Conservation (phyloP, 2,113 vertebrate species). For the Pipa parva region DNA sequence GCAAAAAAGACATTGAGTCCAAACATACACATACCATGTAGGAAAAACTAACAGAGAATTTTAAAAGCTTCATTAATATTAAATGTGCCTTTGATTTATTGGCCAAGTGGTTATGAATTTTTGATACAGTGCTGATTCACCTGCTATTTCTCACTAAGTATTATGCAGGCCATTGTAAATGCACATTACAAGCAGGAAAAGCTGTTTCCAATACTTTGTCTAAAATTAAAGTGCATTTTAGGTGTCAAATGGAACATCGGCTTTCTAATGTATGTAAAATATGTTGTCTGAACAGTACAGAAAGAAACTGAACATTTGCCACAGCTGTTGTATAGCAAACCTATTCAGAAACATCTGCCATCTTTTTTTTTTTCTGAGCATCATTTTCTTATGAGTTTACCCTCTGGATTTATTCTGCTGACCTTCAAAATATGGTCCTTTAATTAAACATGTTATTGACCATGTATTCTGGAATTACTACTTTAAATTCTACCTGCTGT, state of each 20-base stretch:
- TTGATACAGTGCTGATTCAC: conserved; percentile 40
- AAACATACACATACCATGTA: conserved; percentile 35
- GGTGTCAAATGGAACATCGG: not conserved
- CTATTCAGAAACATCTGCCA: conserved; percentile 35
- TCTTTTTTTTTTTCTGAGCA: conserved; percentile 10
- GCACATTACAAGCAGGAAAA: not conserved
- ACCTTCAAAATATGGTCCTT: conserved; percentile 36
- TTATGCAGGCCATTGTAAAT: conserved; percentile 14
- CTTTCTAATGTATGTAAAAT: not conserved
- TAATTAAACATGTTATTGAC: conserved; percentile 38
- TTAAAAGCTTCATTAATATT: conserved; percentile 41
- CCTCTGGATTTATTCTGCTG: conserved; percentile 33
- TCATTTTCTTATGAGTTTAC: conserved; percentile 17
- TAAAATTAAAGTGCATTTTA: not conserved
- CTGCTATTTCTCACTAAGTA: conserved; percentile 22
- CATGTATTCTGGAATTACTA: too few relatives aligned
- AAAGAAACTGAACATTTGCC: conserved; percentile 11
- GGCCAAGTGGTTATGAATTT: conserved; percentile 36
- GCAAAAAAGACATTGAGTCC: conserved; percentile 16
- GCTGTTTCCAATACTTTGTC: not conserved
- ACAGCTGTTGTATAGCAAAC: conserved; percentile 27
- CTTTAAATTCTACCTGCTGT: too few relatives aligned
- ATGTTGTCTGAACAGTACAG: conserved; percentile 4
- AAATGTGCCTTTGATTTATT: conserved; percentile 40
- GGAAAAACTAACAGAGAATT: conserved; percentile 42